phyloP scores from a whole-genome alignment of 2,797 vertebrate species.

The Enteromius thamalakanensis region DNA sequence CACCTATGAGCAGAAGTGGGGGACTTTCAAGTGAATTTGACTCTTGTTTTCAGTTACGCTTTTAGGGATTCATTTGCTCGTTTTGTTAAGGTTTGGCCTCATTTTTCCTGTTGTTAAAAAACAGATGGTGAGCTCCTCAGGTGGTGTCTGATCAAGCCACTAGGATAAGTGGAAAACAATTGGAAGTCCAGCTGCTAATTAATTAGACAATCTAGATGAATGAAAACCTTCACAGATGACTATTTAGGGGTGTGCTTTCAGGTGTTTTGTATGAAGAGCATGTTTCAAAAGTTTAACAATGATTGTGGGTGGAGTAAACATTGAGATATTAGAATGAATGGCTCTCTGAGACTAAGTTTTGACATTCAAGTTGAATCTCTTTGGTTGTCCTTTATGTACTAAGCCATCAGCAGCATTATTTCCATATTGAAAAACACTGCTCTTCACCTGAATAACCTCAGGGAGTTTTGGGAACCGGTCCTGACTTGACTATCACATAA shows the following conservation, averaged over 20 bases:
- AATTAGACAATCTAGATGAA: not conserved
- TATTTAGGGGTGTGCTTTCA: not conserved
- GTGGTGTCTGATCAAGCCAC: conserved; percentile 2
- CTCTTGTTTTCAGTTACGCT: conserved; percentile 27
- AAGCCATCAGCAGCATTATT: not conserved
- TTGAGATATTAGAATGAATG: not conserved
- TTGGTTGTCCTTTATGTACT: not conserved
- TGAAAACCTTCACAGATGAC: not conserved
- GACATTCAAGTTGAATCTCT: not conserved
- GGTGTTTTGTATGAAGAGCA: not conserved
- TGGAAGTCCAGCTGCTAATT: conserved; percentile 20
- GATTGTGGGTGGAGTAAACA: not conserved
- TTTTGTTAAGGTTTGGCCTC: conserved; percentile 18
- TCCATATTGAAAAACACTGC: not conserved
- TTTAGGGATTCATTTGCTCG: not conserved
- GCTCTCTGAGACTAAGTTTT: conserved; percentile 4
- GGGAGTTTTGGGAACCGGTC: conserved; percentile 23
- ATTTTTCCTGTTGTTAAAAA: conserved; percentile 31
- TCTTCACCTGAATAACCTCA: conserved; percentile 29
- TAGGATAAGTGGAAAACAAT: conserved; percentile 12
- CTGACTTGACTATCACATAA: conserved; percentile 15
- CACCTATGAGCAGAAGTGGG: conserved; percentile 1
- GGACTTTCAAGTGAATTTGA: conserved; percentile 32
- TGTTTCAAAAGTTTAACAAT: conserved; percentile 5
- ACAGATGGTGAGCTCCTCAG: conserved; percentile 25